phyloP scores from a whole-genome alignment of 2,797 vertebrate species.

The Benthosema pterotum region DNA sequence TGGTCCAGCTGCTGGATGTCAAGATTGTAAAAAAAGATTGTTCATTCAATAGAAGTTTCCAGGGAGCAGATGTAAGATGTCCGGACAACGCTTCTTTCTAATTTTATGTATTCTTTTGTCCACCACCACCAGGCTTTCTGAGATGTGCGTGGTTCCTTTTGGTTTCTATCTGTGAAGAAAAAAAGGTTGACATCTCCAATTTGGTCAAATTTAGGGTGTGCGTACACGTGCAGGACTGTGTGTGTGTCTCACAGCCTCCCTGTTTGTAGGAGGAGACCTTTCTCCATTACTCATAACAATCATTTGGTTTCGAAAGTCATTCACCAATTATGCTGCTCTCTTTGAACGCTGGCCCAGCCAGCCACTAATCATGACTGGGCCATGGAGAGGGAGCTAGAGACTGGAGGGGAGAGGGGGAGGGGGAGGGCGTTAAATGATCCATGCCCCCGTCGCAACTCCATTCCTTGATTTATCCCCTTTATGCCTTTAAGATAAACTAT shows the following conservation, averaged over 20 bases:
- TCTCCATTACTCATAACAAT: conserved; percentile 47
- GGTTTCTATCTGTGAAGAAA: too few species aligned
- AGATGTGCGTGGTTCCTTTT: too few species aligned
- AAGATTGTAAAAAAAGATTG: not conserved
- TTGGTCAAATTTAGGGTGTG: not conserved
- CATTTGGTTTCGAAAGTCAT: conserved; percentile 63
- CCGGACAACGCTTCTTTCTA: too few species aligned
- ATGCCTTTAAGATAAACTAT: conserved; percentile 66
- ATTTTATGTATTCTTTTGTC: too few species aligned
- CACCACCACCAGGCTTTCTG: too few species aligned
- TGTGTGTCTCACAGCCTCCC: not conserved
- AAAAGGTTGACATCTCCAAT: not conserved
- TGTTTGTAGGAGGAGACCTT: conserved; percentile 16
- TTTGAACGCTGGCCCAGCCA: conserved; percentile 39
- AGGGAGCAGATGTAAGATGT: too few species aligned
- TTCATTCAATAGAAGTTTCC: too few species aligned
- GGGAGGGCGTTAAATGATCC: conserved; percentile 56
- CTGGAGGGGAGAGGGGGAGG: conserved; percentile 40
- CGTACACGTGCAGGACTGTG: conserved; percentile 7
- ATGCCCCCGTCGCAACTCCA: conserved; percentile 39
- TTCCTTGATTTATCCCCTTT: conserved; percentile 57
- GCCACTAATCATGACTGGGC: conserved; percentile 52
- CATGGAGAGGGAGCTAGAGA: conserved; percentile 35
- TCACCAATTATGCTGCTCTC: conserved; percentile 58
- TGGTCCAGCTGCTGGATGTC: conserved; percentile 12